These are phyloP conservation scores for Phymatocera aterrima DNA, from an alignment of 2,888 invertebrate genomes.

Conservation along the genomic window DNA sequence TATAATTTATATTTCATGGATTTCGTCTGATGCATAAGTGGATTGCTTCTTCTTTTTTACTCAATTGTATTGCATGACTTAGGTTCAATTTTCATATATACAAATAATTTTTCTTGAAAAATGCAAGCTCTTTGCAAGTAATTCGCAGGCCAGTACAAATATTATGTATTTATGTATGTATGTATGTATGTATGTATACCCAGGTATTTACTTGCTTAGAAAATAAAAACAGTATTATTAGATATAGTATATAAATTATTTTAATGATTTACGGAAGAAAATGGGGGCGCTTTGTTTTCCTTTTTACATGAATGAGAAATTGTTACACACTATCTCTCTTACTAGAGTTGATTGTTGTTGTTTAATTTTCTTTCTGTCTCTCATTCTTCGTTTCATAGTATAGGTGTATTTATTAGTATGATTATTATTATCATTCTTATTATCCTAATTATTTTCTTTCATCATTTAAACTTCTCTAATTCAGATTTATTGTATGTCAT, in stretches of 20 bases:
- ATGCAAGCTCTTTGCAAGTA: neutral
- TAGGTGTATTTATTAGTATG: neutral
- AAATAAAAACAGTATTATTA: conserved; percentile 31
- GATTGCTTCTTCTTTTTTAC: no score
- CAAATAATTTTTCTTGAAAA: neutral
- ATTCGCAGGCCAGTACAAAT: neutral
- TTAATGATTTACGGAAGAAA: conserved; percentile 31
- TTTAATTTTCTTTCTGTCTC: neutral
- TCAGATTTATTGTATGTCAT: conserved; percentile 11
- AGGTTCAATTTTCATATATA: conserved; percentile 4
- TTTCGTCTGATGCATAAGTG: neutral
- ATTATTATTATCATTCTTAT: neutral
- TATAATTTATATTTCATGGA: neutral
- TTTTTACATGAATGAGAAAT: conserved; percentile 27
- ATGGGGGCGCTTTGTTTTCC: neutral
- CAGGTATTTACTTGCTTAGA: conserved; percentile 4
- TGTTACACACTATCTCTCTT: neutral
- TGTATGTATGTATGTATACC: neutral
- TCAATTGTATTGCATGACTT: conserved; percentile 17
- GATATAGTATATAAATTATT: neutral
- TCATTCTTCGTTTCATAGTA: neutral
- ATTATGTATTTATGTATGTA: conserved; percentile 7
- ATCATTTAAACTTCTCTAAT: neutral
- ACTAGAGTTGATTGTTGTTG: neutral
- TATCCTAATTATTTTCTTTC: neutral